These are phyloP conservation scores for Drosophila melanogaster DNA, from an alignment of 1,140 invertebrate genomes.

Conservation along the genomic window DNA sequence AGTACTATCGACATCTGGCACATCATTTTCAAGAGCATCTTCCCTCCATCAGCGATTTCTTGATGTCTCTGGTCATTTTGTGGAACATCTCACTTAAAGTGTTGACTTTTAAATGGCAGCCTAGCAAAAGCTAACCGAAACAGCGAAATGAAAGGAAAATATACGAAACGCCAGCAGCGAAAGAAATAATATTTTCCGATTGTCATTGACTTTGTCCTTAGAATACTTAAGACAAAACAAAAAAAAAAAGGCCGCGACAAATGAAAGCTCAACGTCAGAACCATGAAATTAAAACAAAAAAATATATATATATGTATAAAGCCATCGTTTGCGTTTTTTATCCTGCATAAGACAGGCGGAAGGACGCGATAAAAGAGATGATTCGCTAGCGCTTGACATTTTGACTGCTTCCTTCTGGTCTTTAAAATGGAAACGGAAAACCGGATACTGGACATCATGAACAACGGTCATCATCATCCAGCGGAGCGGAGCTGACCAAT, in stretches of 20 bases:
- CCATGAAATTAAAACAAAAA: conserved; percentile 15
- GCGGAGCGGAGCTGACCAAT: background rate
- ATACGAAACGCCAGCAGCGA: conserved; percentile 6
- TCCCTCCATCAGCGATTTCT: no score
- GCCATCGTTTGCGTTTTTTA: background rate
- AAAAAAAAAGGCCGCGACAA: conserved; percentile 1
- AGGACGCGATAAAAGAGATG: conserved; percentile 33
- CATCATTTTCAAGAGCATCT: background rate
- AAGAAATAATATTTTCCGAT: conserved; percentile 30
- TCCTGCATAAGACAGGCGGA: conserved; percentile 16
- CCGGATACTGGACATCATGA: conserved; percentile 6
- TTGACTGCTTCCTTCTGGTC: conserved; percentile 32
- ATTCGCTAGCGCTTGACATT: conserved; percentile 33
- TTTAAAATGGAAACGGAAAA: conserved; percentile 52
- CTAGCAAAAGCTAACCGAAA: conserved; percentile 6
- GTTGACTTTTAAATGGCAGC: conserved; percentile 29
- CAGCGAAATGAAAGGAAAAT: conserved; percentile 6
- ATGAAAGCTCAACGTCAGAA: conserved; percentile 20
- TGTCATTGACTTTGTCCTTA: conserved; percentile 62
- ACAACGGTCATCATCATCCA: background rate
- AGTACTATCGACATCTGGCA: conserved; percentile 4
- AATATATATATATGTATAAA: conserved; percentile 2
- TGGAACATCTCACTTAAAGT: conserved; percentile 18
- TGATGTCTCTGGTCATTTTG: background rate
- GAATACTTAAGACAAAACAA: conserved; percentile 21